phyloP scores from a whole-genome alignment of 2,797 vertebrate species.

The Hypotaenidia philippensis region DNA sequence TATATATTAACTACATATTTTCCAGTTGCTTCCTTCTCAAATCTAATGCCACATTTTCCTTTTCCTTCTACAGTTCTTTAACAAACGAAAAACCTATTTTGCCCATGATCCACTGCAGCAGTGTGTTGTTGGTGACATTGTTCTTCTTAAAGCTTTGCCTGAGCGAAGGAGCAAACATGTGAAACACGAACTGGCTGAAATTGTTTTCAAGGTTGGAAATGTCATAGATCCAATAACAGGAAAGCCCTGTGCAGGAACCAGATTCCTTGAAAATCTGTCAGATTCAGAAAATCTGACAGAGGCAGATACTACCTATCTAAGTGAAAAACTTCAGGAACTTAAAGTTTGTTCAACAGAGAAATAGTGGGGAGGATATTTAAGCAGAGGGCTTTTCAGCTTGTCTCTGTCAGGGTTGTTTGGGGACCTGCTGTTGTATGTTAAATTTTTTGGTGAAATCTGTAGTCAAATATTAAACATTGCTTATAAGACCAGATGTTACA shows the following conservation, averaged over 20 bases:
- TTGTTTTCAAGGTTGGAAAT: conserved; percentile 93
- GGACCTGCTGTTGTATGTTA: neutral
- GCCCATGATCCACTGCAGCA: conserved; percentile 92
- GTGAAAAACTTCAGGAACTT: conserved; percentile 86
- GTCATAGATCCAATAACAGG: conserved; percentile 94
- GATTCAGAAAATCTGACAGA: conserved; percentile 74
- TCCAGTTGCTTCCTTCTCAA: neutral
- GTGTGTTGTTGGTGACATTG: conserved; percentile 92
- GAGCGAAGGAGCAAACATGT: conserved; percentile 90
- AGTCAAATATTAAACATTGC: conserved; percentile 26
- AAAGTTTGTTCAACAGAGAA: conserved; percentile 80
- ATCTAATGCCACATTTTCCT: neutral
- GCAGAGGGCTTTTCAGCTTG: neutral
- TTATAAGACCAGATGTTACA: neutral
- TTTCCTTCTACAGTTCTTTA: conserved; percentile 88
- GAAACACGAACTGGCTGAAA: conserved; percentile 94
- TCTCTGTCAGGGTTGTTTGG: neutral
- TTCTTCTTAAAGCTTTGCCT: conserved; percentile 92
- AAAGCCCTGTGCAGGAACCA: conserved; percentile 87
- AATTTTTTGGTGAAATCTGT: conserved; percentile 31
- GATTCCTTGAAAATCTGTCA: conserved; percentile 86
- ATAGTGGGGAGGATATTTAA: neutral
- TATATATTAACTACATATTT: neutral
- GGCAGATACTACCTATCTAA: conserved; percentile 76
- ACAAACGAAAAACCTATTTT: conserved; percentile 97